phyloP scores from a whole-genome alignment of 2,888 invertebrate genomes.

The Caenorhabditis parvicauda region DNA sequence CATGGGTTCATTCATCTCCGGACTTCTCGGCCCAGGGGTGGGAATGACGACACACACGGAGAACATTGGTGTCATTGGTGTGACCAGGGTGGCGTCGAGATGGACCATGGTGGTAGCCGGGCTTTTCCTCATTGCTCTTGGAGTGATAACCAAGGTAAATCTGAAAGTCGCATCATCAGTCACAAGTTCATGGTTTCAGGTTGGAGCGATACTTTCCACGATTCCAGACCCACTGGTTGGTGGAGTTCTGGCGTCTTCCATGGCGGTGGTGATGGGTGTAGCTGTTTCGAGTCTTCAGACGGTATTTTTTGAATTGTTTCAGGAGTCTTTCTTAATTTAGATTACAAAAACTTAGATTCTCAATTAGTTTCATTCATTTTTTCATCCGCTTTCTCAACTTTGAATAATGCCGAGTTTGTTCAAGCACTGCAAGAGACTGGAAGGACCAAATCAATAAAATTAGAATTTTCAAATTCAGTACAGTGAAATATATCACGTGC shows the following conservation, averaged over 20 bases:
- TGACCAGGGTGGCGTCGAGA: constrained; percentile 73
- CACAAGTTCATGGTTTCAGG: constrained; percentile 3
- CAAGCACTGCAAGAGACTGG: too few relatives aligned
- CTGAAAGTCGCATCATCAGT: background rate
- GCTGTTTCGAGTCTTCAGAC: constrained; percentile 70
- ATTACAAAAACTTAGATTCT: background rate
- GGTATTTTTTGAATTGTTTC: constrained; percentile 7
- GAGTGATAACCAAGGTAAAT: constrained; percentile 64
- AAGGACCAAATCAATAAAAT: too few relatives aligned
- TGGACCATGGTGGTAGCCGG: constrained; percentile 65
- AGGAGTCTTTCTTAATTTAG: too few relatives aligned
- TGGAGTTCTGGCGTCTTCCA: constrained; percentile 63
- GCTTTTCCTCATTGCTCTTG: constrained; percentile 64
- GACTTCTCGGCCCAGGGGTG: constrained; percentile 81
- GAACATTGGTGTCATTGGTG: constrained; percentile 84
- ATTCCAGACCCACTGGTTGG: constrained; percentile 67
- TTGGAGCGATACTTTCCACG: constrained; percentile 66
- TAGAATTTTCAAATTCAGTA: too few relatives aligned
- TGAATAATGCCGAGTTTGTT: too few relatives aligned
- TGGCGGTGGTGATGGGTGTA: constrained; percentile 63
- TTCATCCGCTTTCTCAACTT: too few relatives aligned
- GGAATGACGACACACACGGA: constrained; percentile 86
- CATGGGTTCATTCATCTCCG: constrained; percentile 74
- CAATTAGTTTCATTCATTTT: too few relatives aligned
- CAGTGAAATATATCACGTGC: too few relatives aligned